A percentile compares a stretch with the other conserved stretches of the same genome.
Evolutionary conservation across 2,888 invertebrate genomes (phyloP).

Genomic region (Pachycephus smyrnensis): DNA sequence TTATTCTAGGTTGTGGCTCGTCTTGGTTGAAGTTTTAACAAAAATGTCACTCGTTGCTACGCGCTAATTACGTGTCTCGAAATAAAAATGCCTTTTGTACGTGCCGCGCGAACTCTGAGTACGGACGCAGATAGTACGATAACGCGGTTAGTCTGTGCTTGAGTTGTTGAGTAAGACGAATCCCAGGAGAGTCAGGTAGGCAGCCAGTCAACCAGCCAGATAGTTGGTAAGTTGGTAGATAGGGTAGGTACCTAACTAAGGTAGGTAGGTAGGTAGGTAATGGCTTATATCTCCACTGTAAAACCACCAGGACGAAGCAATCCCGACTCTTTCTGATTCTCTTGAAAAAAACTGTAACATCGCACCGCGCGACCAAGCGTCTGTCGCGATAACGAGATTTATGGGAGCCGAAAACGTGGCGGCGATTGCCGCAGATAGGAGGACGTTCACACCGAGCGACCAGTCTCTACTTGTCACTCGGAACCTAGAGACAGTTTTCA

Average conservation of each 20-base stretch:
- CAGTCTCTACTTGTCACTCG: background rate
- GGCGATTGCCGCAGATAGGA: slow-evolving; percentile 41
- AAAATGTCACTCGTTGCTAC: no score
- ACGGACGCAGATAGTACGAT: slow-evolving; percentile 16
- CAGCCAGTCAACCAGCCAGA: no score
- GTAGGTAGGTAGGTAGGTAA: no score
- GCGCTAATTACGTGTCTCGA: slow-evolving; percentile 10
- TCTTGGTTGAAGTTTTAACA: no score
- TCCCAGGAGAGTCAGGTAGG: background rate
- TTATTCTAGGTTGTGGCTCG: no score
- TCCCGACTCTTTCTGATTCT: slow-evolving; percentile 1
- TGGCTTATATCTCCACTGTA: no score
- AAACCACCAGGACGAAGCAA: slow-evolving; percentile 4
- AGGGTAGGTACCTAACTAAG: no score
- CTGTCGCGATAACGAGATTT: slow-evolving; percentile 52
- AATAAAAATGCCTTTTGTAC: slow-evolving; percentile 14
- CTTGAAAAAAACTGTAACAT: slow-evolving; percentile 22
- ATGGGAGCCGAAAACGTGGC: slow-evolving; percentile 46
- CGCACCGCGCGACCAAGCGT: slow-evolving; percentile 32
- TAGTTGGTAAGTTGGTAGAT: no score
- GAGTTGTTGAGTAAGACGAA: slow-evolving; percentile 7
- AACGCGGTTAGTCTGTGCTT: background rate
- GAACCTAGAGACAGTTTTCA: background rate
- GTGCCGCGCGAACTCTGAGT: slow-evolving; percentile 1
- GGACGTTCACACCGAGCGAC: slow-evolving; percentile 4